Percentiles rank a stretch among this genome's conserved stretches.
These are phyloP conservation scores for Luidia sarsii DNA, from an alignment of 53 echinoderm and acorn worm species.

Conservation along the genomic window DNA sequence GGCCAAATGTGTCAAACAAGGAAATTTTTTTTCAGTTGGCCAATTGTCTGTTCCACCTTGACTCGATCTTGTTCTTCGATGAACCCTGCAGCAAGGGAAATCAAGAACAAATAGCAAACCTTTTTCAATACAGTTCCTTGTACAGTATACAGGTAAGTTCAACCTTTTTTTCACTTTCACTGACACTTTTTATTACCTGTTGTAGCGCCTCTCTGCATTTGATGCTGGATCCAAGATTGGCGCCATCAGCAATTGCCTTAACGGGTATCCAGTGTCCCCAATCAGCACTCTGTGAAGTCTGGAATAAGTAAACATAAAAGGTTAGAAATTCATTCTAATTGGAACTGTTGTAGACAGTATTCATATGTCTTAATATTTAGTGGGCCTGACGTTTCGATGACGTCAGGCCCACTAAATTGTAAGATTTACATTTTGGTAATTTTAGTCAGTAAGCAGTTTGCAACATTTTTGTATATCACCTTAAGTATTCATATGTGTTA, in stretches of 20 bases:
- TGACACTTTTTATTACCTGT: conserved; percentile 9
- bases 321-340: too few species aligned
- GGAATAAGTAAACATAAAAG: too few species aligned
- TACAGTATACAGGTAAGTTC: neutral
- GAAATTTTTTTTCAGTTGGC: conserved; percentile 2
- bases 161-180: neutral
- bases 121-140: neutral
- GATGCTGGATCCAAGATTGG: conserved; percentile 11
- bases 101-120: neutral
- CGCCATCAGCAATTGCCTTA: conserved; percentile 26
- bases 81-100: conserved; percentile 2
- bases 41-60: conserved; percentile 20
- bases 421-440: too few species aligned
- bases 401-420: too few species aligned
- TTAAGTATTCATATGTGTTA: too few species aligned
- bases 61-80: conserved; percentile 17
- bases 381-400: too few species aligned
- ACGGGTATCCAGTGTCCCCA: conserved; percentile 11
- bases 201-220: conserved; percentile 39
- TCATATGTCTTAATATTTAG: too few species aligned
- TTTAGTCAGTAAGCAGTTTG: too few species aligned
- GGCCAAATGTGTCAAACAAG: too few species aligned
- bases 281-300: conserved; percentile 22
- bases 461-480: too few species aligned
- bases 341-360: too few species aligned